phyloP scores from a whole-genome alignment of 2,888 invertebrate genomes.

The Cerastoderma edule region DNA sequence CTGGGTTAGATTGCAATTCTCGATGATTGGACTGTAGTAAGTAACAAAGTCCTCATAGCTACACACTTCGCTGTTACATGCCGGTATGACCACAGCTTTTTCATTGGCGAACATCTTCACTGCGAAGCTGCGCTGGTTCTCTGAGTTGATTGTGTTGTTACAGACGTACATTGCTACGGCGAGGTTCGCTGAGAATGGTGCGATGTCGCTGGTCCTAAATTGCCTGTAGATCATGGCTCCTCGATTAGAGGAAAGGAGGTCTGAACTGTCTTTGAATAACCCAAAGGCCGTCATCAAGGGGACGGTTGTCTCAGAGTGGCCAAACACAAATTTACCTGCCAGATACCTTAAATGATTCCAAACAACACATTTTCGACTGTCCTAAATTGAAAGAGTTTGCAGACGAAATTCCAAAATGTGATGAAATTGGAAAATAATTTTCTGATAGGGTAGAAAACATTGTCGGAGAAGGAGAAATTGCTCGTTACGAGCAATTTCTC shows the following conservation, averaged over 20 bases:
- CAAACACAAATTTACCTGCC: slow-evolving; percentile 76
- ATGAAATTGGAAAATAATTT: too few species aligned
- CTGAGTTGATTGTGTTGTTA: slow-evolving; percentile 35
- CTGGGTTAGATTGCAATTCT: slow-evolving; percentile 42
- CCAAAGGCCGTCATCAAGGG: slow-evolving; percentile 79
- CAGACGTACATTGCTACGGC: slow-evolving; percentile 81
- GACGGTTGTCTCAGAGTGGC: slow-evolving; percentile 80
- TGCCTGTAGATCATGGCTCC: slow-evolving; percentile 65
- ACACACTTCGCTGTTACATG: slow-evolving; percentile 66
- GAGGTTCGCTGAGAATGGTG: slow-evolving; percentile 82
- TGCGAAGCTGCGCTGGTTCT: slow-evolving; percentile 7
- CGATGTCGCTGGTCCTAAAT: slow-evolving; percentile 79
- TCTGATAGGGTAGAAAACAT: too few species aligned
- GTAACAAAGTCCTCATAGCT: slow-evolving; percentile 58
- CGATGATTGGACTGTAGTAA: slow-evolving; percentile 59
- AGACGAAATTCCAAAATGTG: too few species aligned
- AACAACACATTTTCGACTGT: too few species aligned
- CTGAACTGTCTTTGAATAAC: slow-evolving; percentile 78
- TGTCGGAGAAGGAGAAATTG: too few species aligned
- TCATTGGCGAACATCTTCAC: slow-evolving; percentile 77
- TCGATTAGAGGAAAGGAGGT: slow-evolving; percentile 74
- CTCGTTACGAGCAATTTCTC: too few species aligned
- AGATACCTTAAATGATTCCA: slow-evolving; percentile 63
- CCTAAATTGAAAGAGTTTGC: too few species aligned
- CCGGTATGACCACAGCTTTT: slow-evolving; percentile 66